Percentiles rank a stretch among this genome's conserved stretches.
These are phyloP conservation scores for Melieria omissa DNA, from an alignment of 2,888 invertebrate species.

Conservation along the genomic window DNA sequence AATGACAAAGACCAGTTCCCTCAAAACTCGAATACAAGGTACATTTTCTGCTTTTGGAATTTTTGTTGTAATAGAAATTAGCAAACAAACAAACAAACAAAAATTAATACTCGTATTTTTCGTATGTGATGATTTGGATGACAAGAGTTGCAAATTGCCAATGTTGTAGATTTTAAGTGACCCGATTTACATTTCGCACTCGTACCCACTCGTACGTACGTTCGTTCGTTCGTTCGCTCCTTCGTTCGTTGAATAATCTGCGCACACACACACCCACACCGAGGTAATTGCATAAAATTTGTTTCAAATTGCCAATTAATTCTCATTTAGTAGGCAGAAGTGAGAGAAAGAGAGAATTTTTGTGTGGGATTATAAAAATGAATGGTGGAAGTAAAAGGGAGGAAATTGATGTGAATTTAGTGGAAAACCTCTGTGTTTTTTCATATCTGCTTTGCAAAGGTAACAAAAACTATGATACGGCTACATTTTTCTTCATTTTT, in stretches of 20 bases:
- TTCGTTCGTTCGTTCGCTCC: constrained; percentile 3
- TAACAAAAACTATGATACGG: constrained; percentile 41
- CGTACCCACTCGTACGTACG: constrained; percentile 20
- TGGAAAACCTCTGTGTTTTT: constrained; percentile 29
- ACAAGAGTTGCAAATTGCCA: constrained; percentile 28
- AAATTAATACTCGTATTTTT: constrained; percentile 31
- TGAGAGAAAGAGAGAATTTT: constrained; percentile 22
- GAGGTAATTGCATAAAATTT: constrained; percentile 33
- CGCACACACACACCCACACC: constrained; percentile 29
- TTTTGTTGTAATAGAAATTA: constrained; percentile 3
- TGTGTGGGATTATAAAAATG: constrained; percentile 29
- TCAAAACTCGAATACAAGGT: constrained; percentile 24
- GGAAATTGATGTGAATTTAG: constrained; percentile 32
- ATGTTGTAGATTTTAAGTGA: constrained; percentile 26
- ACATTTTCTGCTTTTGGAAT: constrained; percentile 22
- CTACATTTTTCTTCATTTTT: constrained; percentile 18
- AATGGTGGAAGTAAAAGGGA: constrained; percentile 26
- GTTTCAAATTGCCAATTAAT: constrained; percentile 29
- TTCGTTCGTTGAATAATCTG: constrained; percentile 26
- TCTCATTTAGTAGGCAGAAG: constrained; percentile 30
- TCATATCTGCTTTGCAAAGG: constrained; percentile 43
- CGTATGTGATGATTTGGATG: constrained; percentile 26
- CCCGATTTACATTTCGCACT: neutral
- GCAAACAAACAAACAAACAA: neutral
- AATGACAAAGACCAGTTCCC: constrained; percentile 16